Evolutionary conservation across 1,140 invertebrate genomes (phyloP), one percentile per base, ranked within the genome.

Genomic region (Drosophila neocordata): DNA sequence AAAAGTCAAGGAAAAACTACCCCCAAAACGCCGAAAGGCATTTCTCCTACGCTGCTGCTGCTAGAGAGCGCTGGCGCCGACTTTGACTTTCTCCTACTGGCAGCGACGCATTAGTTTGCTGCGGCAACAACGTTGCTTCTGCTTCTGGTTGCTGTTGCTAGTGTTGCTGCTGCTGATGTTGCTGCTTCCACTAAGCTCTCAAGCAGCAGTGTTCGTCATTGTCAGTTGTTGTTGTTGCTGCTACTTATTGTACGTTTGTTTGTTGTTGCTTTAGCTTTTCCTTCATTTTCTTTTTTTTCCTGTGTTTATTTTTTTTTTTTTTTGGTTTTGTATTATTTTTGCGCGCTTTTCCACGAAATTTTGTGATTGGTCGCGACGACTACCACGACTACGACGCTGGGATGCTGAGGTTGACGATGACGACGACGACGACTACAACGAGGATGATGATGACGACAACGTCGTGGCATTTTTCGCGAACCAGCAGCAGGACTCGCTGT

Each of bases 271-370:
- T 48, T 48, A 2, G 41, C 41, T 48, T 48, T 48, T 48, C 41
- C 41, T 48, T 48, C 41, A 48, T 48, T 48, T 48, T 48, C 41
- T 20, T 38, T 68, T 85, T 80, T 73, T 60, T 69, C 69, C 62
- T 81, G 67, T 76, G 77, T 80, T 65, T 69, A 79, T 87, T 85
- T 84, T 88, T 73, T 68, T 72, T 73, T 64, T 73, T 57, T 67
- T 53, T 77, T 77, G 27, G 8, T 56, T 27, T 56, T 56, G 53
- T 55, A 56, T 67, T 87, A 82, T 87, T 87, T 87, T 88, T 88
- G 84, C 83, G 83, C 83, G 83, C 84, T 83, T 87, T 88, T 88
- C 82, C 82, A 87, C 82, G 83, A 88, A 87, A 88, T 88, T 87
- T 88, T 87, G 83, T 87, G 83, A 87, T 87, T 88, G 83, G 83